Percentiles rank a stretch among this genome's conserved stretches.
Conservation (phyloP, 2,888 invertebrate species). For the Gymnosoma rotundatum region DNA sequence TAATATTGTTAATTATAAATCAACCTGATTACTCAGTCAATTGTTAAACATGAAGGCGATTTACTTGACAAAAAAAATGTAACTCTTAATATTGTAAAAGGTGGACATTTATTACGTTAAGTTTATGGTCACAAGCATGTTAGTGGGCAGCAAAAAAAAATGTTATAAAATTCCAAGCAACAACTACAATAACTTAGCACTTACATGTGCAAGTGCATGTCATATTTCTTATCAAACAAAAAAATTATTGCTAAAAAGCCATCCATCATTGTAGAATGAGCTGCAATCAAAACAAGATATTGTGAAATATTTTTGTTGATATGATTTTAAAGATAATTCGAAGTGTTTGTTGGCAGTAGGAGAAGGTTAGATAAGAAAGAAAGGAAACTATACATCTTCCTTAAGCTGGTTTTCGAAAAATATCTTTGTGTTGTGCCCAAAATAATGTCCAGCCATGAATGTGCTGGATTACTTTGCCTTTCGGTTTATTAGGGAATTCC, state of each 20-base stretch:
- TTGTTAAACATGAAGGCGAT: constrained; percentile 67
- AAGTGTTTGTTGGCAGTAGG: background rate
- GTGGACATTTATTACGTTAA: constrained; percentile 43
- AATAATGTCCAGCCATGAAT: too few species aligned
- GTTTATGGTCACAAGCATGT: constrained; percentile 50
- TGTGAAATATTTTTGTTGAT: background rate
- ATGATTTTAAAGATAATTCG: background rate
- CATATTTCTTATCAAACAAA: constrained; percentile 33
- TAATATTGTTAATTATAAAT: constrained; percentile 58
- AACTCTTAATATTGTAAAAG: constrained; percentile 37
- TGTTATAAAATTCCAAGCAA: constrained; percentile 40
- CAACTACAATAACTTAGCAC: background rate
- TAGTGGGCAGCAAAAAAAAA: constrained; percentile 5
- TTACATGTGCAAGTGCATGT: background rate
- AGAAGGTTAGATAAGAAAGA: too few species aligned
- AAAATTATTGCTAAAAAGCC: constrained; percentile 31
- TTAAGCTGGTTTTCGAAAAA: too few species aligned
- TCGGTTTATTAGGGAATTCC: too few species aligned
- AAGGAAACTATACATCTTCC: too few species aligned
- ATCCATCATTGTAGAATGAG: constrained; percentile 60
- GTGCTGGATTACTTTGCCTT: too few species aligned
- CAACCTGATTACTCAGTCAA: constrained; percentile 68
- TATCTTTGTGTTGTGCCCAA: too few species aligned
- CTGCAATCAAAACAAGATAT: constrained; percentile 49
- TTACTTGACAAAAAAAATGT: constrained; percentile 41